Evolutionary conservation across 2,888 invertebrate genomes (phyloP).

Genomic region (Polietes domitor): DNA sequence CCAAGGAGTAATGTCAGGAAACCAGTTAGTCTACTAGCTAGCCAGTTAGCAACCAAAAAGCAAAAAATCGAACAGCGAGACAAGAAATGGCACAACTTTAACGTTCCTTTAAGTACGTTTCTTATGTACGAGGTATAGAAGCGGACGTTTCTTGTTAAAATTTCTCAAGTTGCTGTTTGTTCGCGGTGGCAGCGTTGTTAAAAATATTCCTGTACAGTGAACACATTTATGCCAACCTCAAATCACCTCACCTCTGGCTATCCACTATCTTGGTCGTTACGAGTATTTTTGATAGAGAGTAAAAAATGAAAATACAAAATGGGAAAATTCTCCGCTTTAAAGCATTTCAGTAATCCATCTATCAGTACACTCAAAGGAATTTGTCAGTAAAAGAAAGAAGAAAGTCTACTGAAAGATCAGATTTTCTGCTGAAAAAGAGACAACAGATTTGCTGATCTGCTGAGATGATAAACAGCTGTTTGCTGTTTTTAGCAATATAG

Average conservation of each 20-base stretch:
- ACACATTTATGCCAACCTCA: constrained; percentile 8
- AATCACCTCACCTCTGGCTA: too few species aligned
- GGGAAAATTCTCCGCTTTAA: not conserved
- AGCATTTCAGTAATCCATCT: too few species aligned
- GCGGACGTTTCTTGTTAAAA: constrained; percentile 41
- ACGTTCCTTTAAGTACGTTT: not conserved
- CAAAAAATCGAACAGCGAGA: constrained; percentile 32
- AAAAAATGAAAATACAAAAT: constrained; percentile 26
- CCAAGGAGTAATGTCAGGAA: constrained; percentile 27
- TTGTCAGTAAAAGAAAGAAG: too few species aligned
- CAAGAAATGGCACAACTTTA: constrained; percentile 34
- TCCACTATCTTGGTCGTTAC: not conserved
- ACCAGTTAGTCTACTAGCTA: not conserved
- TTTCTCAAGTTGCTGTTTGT: not conserved
- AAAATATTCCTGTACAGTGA: constrained; percentile 45
- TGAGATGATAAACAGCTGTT: too few species aligned
- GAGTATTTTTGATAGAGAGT: not conserved
- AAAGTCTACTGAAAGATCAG: too few species aligned
- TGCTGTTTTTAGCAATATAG: too few species aligned
- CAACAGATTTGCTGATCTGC: too few species aligned
- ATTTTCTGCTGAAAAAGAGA: too few species aligned
- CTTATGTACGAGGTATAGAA: constrained; percentile 6
- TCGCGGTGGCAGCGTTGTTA: not conserved
- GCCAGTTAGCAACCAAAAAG: constrained; percentile 24
- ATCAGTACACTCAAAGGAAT: too few species aligned